Percentiles rank a stretch among this genome's conserved stretches.
These are phyloP conservation scores for Drosophila lutescens DNA, from an alignment of 2,888 invertebrate genomes.

Conservation along the genomic window DNA sequence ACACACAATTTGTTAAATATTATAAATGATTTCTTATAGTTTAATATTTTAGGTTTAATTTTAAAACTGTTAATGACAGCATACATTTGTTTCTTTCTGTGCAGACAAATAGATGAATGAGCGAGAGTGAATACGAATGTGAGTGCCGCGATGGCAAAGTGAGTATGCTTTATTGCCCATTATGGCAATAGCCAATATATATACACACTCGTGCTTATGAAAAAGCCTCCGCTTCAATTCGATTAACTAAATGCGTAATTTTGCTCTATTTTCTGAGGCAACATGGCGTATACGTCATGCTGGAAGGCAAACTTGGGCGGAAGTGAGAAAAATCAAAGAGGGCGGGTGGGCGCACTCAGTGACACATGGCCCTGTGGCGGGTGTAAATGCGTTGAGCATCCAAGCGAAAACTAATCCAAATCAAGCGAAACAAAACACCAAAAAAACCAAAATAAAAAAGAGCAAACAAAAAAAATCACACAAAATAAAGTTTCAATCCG, in stretches of 20 bases:
- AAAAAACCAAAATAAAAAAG: conserved; percentile 9
- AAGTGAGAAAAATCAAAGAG: conserved; percentile 6
- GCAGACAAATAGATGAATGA: conserved; percentile 20
- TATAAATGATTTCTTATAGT: too few relatives aligned
- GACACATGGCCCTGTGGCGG: conserved; percentile 53
- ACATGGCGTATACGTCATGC: conserved; percentile 65
- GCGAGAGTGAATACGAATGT: conserved; percentile 20
- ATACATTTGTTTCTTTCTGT: neutral
- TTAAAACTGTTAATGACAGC: neutral
- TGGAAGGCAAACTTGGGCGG: conserved; percentile 32
- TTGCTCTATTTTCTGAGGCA: conserved; percentile 40
- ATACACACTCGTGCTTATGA: conserved; percentile 19
- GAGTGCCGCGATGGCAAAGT: conserved; percentile 15
- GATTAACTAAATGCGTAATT: conserved; percentile 72
- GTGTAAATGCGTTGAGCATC: conserved; percentile 65
- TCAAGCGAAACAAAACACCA: conserved; percentile 40
- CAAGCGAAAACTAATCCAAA: conserved; percentile 49
- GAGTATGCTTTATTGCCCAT: conserved; percentile 65
- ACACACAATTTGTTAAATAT: neutral
- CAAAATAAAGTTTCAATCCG: conserved; percentile 47
- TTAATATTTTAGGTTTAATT: too few relatives aligned
- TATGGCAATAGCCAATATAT: conserved; percentile 59
- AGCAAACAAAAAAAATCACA: conserved; percentile 28
- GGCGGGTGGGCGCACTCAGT: neutral
- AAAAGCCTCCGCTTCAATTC: conserved; percentile 47